Evolutionary conservation across 35 echinoderm and acorn worm species (phyloP).

Genomic region (Heliocidaris tuberculata): DNA sequence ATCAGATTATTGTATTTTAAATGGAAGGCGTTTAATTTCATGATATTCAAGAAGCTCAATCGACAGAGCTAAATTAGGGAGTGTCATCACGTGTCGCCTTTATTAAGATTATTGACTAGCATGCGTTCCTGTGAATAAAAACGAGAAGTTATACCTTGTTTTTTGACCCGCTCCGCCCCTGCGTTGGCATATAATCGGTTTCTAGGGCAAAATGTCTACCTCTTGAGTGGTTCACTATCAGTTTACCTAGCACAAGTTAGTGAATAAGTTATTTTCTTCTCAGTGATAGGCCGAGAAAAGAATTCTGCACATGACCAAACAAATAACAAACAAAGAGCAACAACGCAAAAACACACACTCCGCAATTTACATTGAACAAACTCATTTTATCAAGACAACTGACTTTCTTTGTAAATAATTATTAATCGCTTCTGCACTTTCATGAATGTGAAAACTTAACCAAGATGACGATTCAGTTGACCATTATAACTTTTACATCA

Average conservation of each 20-base stretch:
- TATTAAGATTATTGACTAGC: neutral
- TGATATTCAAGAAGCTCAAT: neutral
- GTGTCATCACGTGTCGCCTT: neutral
- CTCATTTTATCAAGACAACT: no score
- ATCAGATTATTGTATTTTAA: conserved; percentile 13
- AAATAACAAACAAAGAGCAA: no score
- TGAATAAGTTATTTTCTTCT: neutral
- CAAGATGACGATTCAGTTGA: no score
- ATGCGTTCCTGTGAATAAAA: neutral
- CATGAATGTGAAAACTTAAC: no score
- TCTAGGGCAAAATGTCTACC: neutral
- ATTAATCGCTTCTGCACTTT: no score
- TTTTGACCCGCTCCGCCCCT: neutral
- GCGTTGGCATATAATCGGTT: neutral
- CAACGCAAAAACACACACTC: no score
- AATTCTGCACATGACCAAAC: neutral
- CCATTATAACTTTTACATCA: no score
- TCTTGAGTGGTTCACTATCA: neutral
- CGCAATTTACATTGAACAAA: no score
- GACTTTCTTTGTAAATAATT: no score
- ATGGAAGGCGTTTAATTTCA: neutral
- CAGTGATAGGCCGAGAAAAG: neutral
- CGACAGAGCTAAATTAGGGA: neutral
- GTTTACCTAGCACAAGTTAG: neutral
- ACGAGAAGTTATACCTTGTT: neutral